phyloP scores from a whole-genome alignment of 2,113 vertebrate genomes.

The Psilopogon haemacephalus region DNA sequence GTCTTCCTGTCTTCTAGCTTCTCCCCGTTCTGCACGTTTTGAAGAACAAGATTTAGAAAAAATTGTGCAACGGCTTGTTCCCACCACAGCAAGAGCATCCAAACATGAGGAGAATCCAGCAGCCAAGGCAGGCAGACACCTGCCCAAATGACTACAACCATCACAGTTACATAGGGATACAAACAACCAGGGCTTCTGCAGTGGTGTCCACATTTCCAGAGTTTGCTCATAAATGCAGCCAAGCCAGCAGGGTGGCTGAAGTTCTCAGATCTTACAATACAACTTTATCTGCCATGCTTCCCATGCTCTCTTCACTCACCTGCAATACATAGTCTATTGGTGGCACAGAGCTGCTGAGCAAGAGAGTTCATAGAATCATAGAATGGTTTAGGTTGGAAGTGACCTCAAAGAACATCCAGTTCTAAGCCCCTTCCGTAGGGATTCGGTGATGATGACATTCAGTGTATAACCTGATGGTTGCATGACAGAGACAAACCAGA shows the following conservation, averaged over 20 bases:
- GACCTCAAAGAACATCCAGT: too few species aligned
- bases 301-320: neutral
- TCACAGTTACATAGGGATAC: neutral
- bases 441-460: neutral
- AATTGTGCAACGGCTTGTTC: neutral
- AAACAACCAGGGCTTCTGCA: neutral
- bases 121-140: neutral
- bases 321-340: fast-evolving
- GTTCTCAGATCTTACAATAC: neutral
- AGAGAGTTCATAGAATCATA: neutral
- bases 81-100: neutral
- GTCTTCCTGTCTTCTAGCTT: neutral
- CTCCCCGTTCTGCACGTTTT: neutral
- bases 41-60: neutral
- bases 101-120: neutral
- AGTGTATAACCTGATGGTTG: neutral
- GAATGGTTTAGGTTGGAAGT: too few species aligned
- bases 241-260: neutral
- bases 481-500: neutral
- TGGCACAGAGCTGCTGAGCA: neutral
- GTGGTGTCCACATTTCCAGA: neutral
- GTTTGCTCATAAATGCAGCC: neutral
- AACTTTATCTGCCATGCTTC: neutral
- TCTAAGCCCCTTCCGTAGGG: too few species aligned
- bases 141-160: neutral